Conservation (phyloP, 92 coral and sea anemone species). For the Blastomussa wellsi region DNA sequence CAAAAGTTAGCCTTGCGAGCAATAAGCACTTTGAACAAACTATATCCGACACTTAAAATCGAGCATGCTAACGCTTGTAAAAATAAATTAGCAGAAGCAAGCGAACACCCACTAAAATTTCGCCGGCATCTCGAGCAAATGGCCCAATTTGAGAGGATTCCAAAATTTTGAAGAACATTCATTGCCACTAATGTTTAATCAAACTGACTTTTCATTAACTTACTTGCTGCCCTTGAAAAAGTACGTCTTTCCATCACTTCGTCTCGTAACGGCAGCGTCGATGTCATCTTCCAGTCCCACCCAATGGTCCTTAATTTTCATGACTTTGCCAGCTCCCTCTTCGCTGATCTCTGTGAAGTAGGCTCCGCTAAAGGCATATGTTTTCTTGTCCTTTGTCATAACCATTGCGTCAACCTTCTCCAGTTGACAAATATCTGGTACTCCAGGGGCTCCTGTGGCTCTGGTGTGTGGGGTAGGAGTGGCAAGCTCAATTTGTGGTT, state of each 20-base stretch:
- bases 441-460: slow-evolving; percentile 20
- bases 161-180: too few species aligned
- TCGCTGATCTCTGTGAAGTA: slow-evolving; percentile 36
- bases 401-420: slow-evolving; percentile 39
- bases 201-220: slow-evolving; percentile 18
- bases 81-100: too few species aligned
- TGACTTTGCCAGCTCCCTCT: slow-evolving; percentile 32
- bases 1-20: too few species aligned
- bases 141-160: too few species aligned
- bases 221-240: slow-evolving; percentile 80
- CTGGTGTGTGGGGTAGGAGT: slow-evolving; percentile 40
- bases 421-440: slow-evolving; percentile 26
- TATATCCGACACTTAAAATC: too few species aligned
- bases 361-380: slow-evolving; percentile 40
- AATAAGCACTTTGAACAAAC: too few species aligned
- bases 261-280: slow-evolving; percentile 57
- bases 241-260: slow-evolving; percentile 55
- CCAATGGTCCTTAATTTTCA: slow-evolving; percentile 51
- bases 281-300: slow-evolving; percentile 24
- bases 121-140: too few species aligned
- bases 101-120: too few species aligned
- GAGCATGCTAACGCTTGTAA: too few species aligned
- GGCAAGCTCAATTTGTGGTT: slow-evolving; percentile 28
- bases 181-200: background rate
- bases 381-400: slow-evolving; percentile 30